phyloP scores from a whole-genome alignment of 2,797 vertebrate species.

The Glossophaga mutica region DNA sequence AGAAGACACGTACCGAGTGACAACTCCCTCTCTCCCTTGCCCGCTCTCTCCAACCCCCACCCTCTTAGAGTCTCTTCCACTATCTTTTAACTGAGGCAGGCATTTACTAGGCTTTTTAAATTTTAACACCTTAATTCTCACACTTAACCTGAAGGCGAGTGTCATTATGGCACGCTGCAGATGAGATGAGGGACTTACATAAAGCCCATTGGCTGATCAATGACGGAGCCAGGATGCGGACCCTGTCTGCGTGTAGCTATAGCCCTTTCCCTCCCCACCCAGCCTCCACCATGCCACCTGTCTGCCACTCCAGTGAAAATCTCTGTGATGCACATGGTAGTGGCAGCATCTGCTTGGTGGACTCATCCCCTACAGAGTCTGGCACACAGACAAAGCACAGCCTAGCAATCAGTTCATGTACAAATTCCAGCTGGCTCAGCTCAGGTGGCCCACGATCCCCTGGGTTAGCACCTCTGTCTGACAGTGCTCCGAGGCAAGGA shows the following conservation, averaged over 20 bases:
- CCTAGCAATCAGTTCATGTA: conserved; percentile 31
- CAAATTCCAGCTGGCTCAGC: conserved; percentile 31
- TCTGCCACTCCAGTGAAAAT: not conserved
- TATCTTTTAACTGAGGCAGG: not conserved
- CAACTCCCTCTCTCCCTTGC: not conserved
- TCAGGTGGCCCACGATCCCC: not conserved
- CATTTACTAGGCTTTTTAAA: not conserved
- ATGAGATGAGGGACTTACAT: not conserved
- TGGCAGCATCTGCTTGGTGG: not conserved
- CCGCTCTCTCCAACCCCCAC: not conserved
- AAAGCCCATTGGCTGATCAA: not conserved
- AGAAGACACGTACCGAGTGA: not conserved
- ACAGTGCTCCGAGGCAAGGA: not conserved
- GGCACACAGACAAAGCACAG: conserved; percentile 9
- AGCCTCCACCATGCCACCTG: rapidly evolving
- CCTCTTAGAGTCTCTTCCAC: not conserved
- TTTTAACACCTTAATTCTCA: conserved; percentile 38
- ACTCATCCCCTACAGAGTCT: conserved; percentile 6
- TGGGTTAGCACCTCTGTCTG: conserved; percentile 32
- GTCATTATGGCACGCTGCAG: not conserved
- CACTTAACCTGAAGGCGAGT: not conserved
- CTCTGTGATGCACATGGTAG: not conserved
- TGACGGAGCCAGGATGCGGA: not conserved
- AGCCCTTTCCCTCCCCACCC: not conserved
- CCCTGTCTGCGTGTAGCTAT: rapidly evolving